phyloP scores from a whole-genome alignment of 2,113 vertebrate genomes.

The Xenopus borealis region DNA sequence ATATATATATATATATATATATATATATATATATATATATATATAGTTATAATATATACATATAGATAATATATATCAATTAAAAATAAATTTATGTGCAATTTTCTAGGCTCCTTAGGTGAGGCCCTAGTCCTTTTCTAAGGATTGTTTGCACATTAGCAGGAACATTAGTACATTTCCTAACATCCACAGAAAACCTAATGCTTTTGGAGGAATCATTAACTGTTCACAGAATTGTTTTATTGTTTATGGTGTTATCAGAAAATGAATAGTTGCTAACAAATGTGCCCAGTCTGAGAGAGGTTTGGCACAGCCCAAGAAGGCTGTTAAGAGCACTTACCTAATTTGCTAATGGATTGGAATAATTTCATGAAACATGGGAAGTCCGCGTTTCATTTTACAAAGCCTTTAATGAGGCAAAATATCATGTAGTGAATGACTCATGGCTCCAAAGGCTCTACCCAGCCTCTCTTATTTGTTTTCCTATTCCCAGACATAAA shows the following conservation, averaged over 20 bases:
- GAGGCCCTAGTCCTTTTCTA: background rate
- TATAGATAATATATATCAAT: too few relatives aligned
- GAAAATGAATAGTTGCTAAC: constrained; percentile 27
- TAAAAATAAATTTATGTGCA: too few relatives aligned
- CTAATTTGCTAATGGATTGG: constrained; percentile 36
- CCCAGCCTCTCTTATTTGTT: background rate
- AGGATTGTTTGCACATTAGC: background rate
- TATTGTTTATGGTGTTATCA: background rate
- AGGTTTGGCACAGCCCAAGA: constrained; percentile 16
- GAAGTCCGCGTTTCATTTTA: constrained; percentile 26
- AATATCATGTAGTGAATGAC: constrained; percentile 24
- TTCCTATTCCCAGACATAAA: background rate
- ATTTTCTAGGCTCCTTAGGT: too few relatives aligned
- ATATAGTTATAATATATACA: too few relatives aligned
- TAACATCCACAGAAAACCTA: constrained; percentile 2
- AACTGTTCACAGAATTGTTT: constrained; percentile 18
- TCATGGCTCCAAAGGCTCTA: constrained; percentile 10
- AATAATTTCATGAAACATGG: constrained; percentile 28
- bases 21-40: too few relatives aligned
- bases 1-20: too few relatives aligned
- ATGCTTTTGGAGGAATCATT: constrained; percentile 27
- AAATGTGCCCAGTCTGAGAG: background rate
- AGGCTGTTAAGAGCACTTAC: constrained; percentile 36
- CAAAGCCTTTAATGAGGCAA: constrained; percentile 22
- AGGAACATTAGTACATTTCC: background rate